Evolutionary conservation across 2,888 invertebrate species (phyloP), one percentile per base, ranked within the genome.

Genomic region (Spodoptera exigua): DNA sequence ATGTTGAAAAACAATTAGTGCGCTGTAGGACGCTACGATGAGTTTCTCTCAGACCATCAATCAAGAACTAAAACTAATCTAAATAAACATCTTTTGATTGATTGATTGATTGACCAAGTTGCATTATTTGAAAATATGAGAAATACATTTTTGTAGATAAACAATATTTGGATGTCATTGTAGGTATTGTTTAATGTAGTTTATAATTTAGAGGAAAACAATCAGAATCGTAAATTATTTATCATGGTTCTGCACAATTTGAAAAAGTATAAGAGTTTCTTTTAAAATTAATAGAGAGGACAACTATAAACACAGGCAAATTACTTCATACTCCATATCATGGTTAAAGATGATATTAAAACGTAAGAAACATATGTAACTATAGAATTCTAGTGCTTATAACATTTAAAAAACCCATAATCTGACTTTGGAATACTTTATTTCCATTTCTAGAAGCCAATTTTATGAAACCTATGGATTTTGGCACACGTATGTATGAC

Each of bases 401-500:
- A 11, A 3, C 7, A 16, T n/a, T 44, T 14, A 16, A 45, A 12
- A n/a, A n/a, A 21, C 9, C 12, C 7, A 45, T 34, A 37, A 40
- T 27, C 18, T 2, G 7, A 43, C 41, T 32, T 16, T 36, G n/a
- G 34, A 10, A 43, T 12, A 61, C 35, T 43, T 54, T 21, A 2
- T 13, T 40, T 13, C 3, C 14, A 40, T 11, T 11, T 7, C 16
- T 27, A 45, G 58, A 44, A 57, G 48, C 58, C 57, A 69, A 57
- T 69, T 69, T 57, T 62, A 52, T 14, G 32, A 37, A 45, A 52
- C 36, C 63, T 69, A 67, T 40, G 41, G 57, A 44, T 58, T 69
- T 58, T 67, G 63, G 67, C 67, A 69, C 52, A 27, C 44, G 45
- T 52, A n/a, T n/a, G 45, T 52, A n/a, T n/a, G 44, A 44, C 46